Base-by-base conservation (phyloP, 2,113 vertebrate genomes). In the Lamprologus lemairii region DNA sequence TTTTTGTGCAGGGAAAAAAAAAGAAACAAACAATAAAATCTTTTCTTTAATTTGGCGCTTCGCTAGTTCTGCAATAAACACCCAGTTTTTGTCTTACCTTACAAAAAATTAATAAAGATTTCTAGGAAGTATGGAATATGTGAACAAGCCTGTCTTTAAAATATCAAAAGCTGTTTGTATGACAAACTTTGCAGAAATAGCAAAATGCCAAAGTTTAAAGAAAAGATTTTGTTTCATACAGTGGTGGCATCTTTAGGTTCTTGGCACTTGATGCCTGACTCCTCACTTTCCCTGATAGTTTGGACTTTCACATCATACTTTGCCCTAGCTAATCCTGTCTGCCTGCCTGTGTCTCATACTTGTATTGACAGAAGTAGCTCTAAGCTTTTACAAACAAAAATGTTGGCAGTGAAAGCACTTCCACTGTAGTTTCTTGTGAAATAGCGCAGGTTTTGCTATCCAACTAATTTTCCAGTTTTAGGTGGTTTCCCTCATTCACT, bases 21-120 rank as follows among this genome's bases (percentile, higher is more conserved):
- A 17, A 0, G 0, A 28, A 75, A 47, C 5, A 14, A 42, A 73
- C 9, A 23, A 23, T 6, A 2, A 42, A 68, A 37, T 68, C 0
- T 40, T 40, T 68, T 47, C 40, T 7, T 73, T 45, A 73, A 73
- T 47, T 23, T 47, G 71, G 40, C 2, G 3, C 23, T 28, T 47
- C 6, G 6, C 71, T 26, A 47, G 71, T 47, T 47, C 42, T 28
- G 9, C 42, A 47, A 60, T 60, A 60, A 60, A 33, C 16, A 63
- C 58, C 28, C 58, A 63, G 58, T 63, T 63, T 63, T 63, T 63
- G 58, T 35, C 58, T 63, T 63, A 33, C 58, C 28, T 63, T 19
- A 35, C 58, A 63, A 63, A 63, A 35, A 63, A 19, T 19, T 35
- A 5, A 35, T 4, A 63, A 35, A 19, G 58, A 63, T 11, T 63